Base-by-base conservation (phyloP, 2,797 vertebrate genomes). In the Rhynchotus rufescens region DNA sequence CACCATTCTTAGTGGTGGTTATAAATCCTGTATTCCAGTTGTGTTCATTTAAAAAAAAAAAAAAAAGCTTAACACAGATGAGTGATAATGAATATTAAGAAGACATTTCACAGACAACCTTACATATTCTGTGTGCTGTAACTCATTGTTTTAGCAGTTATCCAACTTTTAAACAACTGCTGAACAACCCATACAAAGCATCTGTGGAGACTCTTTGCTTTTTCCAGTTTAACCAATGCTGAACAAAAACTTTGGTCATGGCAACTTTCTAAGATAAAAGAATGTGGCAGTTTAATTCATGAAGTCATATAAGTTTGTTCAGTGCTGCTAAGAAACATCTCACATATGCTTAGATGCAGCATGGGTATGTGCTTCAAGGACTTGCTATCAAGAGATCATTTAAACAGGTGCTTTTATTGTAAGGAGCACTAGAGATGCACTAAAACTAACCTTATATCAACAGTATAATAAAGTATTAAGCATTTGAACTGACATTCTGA, bases 391-490 rank as follows among this genome's bases (percentile, higher is more conserved):
- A 45, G 83, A 30, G 74, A 47, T 93, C 56, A 6, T 49, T 91
- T 47, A 25, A 79, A 42, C 67, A 76, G 49, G 44, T 94, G 57
- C 52, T 93, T 91, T 73, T 60, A 64, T 81, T 83, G 52, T 71
- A 69, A 61, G 60, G 71, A 21, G 71, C 32, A 69, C 51, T 23
- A 47, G 67, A n/a, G 34, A 19, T 47, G 76, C 92, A 85, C 44
- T 38, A 10, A 62, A 59, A 61, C 14, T 32, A 66, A 32, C 28
- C 78, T 73, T 51, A 42, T 71, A 40, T 87, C 40, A 32, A 7
- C 34, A 81, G 6, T 7, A 44, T 34, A 67, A 30, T 65, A 89
- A 77, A 84, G 81, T 81, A 69, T 45, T 38, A 83, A 88, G 23
- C 21, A 51, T 69, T 94, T 91, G 38, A 79, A 10, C 57, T 74